These are phyloP conservation scores for Brachypalpus laphriformis DNA, from an alignment of 2,888 invertebrate genomes.

Conservation along the genomic window DNA sequence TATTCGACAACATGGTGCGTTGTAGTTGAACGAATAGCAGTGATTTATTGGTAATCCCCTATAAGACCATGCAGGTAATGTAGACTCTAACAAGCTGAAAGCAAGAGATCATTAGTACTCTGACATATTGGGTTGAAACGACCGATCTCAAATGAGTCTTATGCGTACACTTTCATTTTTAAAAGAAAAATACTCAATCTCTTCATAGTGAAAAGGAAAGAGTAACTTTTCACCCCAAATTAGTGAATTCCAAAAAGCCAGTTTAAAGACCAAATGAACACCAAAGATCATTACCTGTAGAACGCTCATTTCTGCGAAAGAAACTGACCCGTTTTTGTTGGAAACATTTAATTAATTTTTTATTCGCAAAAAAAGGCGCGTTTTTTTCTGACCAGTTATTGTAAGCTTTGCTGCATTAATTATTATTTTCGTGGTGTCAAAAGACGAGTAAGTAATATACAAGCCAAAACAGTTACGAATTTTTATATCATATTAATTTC, in stretches of 20 bases:
- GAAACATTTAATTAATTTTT: not conserved
- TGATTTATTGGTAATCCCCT: too few relatives aligned
- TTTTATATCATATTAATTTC: not conserved
- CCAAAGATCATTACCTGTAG: not conserved
- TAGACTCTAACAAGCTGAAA: too few relatives aligned
- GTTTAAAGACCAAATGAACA: not conserved
- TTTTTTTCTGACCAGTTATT: not conserved
- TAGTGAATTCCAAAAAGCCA: not conserved
- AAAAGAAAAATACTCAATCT: too few relatives aligned
- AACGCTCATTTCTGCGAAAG: not conserved
- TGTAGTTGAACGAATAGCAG: too few relatives aligned
- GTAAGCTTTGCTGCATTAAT: not conserved
- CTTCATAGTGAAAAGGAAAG: slow-evolving; percentile 24
- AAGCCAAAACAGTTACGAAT: not conserved
- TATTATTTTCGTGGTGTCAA: slow-evolving; percentile 2
- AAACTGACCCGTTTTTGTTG: not conserved
- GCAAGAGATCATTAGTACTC: too few relatives aligned
- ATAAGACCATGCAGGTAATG: too few relatives aligned
- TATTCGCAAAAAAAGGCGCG: not conserved
- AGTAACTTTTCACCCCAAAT: slow-evolving; percentile 13
- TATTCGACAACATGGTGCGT: too few relatives aligned
- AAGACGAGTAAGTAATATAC: not conserved
- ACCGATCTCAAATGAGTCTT: too few relatives aligned
- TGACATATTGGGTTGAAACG: too few relatives aligned
- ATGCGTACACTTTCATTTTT: too few relatives aligned